Percentiles rank a stretch among this genome's conserved stretches.
Evolutionary conservation across 2,797 vertebrate species (phyloP).

Genomic region (Rhincodon typus): DNA sequence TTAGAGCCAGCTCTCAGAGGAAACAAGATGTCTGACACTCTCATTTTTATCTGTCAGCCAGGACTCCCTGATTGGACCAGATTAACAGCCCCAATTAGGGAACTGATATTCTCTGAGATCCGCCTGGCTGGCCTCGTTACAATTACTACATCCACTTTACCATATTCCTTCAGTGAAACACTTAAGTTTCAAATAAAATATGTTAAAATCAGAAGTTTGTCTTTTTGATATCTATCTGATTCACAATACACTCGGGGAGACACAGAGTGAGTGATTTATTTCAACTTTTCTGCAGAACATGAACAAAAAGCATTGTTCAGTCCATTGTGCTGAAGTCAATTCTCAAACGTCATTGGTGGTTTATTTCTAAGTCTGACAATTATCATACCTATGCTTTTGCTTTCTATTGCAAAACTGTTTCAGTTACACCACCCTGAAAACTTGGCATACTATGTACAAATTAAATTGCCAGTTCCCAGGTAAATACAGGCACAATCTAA

Average conservation of each 20-base stretch:
- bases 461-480: neutral
- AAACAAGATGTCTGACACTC: too few relatives aligned
- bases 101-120: too few relatives aligned
- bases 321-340: neutral
- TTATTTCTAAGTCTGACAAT: neutral
- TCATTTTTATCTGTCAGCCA: too few relatives aligned
- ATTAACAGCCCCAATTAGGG: too few relatives aligned
- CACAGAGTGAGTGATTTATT: neutral
- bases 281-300: neutral
- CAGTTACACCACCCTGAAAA: neutral
- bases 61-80: too few relatives aligned
- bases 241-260: neutral
- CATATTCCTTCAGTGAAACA: neutral
- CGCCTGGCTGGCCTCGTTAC: too few relatives aligned
- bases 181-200: neutral
- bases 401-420: neutral
- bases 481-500: neutral
- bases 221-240: neutral
- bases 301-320: neutral
- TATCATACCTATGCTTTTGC: neutral
- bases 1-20: too few relatives aligned
- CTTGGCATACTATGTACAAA: neutral
- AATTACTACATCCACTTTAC: neutral
- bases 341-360: neutral
- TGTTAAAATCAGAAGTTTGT: neutral